Base-by-base conservation (phyloP, 2,113 vertebrate genomes). In the Silurus asotus region DNA sequence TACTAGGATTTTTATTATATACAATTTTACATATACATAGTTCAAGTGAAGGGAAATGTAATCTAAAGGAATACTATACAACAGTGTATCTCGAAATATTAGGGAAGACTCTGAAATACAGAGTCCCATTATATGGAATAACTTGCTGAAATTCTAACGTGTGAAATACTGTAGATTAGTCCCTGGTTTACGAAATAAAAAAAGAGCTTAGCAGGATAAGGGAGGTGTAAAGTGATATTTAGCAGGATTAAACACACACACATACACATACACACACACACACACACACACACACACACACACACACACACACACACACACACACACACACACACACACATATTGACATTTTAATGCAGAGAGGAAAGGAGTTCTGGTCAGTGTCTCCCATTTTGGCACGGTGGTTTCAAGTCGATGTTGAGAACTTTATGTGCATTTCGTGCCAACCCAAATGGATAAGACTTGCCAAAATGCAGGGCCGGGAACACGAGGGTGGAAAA, bases 361-460 rank as follows among this genome's bases (percentile, higher is more conserved):
- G 81, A 64, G 69, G 77, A 70, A 86, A 85, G 48, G 45, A 25
- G 80, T 85, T 84, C 84, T 87, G 84, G 74, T 82, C 70, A 56
- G 61, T 88, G 76, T 81, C 77, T 84, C n/a, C 72, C 58, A 8
- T 64, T 72, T 81, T 45, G 53, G 58, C 11, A 5, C 70, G 69
- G 69, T 79, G 74, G 48, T 58, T 88, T 82, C 83, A 25, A 72
- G 17, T 55, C 45, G 82, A 87, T 37, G 79, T 13, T 64, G 56
- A 62, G 56, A 83, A 85, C 62, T 85, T 79, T 72, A 79, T 67
- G 83, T 86, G 72, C n/a, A 15, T 17, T 69, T 75, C 6, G 14
- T 85, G 84, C 82, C 82, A 88, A 76, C 86, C 69, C 45, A 87
- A 87, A 88, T 72, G 53, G 77, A 23, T 19, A 48, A 64, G 83